phyloP scores from a whole-genome alignment of 2,113 vertebrate genomes.

The Syngnathoides biaculeatus region DNA sequence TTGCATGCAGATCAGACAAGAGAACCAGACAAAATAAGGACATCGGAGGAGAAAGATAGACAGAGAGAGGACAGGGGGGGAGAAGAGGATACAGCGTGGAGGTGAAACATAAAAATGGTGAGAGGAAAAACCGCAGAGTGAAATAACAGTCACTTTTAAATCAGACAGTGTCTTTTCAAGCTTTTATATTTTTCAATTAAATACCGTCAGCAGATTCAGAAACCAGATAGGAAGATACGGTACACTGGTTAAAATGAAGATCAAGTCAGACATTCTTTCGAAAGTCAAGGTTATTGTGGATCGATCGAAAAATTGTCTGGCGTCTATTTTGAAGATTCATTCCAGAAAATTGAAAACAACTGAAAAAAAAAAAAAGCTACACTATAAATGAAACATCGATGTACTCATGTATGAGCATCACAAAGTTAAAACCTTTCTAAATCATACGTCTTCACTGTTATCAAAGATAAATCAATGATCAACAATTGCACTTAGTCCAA shows the following conservation, averaged over 20 bases:
- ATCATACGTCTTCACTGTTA: too few species aligned
- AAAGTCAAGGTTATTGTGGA: neutral
- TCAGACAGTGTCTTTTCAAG: constrained; percentile 1
- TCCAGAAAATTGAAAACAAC: too few species aligned
- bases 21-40: constrained; percentile 70
- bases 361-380: too few species aligned
- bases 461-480: too few species aligned
- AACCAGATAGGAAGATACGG: neutral
- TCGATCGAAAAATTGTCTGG: too few species aligned
- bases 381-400: too few species aligned
- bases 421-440: too few species aligned
- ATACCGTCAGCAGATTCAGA: neutral
- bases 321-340: too few species aligned
- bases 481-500: too few species aligned
- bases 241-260: neutral
- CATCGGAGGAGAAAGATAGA: constrained; percentile 28
- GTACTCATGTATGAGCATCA: too few species aligned
- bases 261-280: neutral
- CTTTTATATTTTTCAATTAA: neutral
- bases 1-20: constrained; percentile 85
- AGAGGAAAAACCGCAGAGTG: constrained; percentile 22
- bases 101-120: constrained; percentile 22
- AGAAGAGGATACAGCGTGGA: constrained; percentile 26
- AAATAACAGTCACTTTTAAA: constrained; percentile 36
- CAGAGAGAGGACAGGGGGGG: constrained; percentile 32